These are phyloP conservation scores for Gnatocerus cornutus DNA, from an alignment of 2,888 invertebrate genomes.

Conservation along the genomic window DNA sequence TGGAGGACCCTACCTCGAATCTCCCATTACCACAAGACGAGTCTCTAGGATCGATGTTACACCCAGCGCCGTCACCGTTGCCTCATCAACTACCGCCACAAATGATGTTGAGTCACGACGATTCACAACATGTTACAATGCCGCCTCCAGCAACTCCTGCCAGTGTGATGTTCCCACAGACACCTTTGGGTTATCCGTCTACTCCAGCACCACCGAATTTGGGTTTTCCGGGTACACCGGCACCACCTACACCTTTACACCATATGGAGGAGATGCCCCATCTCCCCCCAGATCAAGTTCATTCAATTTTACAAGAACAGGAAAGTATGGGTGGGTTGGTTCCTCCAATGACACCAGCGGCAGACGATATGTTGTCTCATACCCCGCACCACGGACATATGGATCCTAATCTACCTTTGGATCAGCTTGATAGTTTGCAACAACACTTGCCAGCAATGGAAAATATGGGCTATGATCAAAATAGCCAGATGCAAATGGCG, in stretches of 20 bases:
- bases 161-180: slow-evolving; percentile 68
- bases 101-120: slow-evolving; percentile 51
- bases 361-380: slow-evolving; percentile 63
- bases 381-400: slow-evolving; percentile 64
- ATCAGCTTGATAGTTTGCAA: slow-evolving; percentile 61
- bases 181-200: slow-evolving; percentile 63
- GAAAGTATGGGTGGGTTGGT: slow-evolving; percentile 63
- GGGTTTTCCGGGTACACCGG: slow-evolving; percentile 64
- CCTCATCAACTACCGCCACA: slow-evolving; percentile 56
- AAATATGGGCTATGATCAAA: slow-evolving; percentile 77
- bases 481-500: slow-evolving; percentile 73
- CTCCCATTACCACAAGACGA: slow-evolving; percentile 63
- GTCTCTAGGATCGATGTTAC: slow-evolving; percentile 63
- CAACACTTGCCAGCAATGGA: slow-evolving; percentile 73
- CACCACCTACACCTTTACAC: slow-evolving; percentile 68
- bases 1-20: slow-evolving; percentile 62
- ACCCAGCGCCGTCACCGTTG: slow-evolving; percentile 61
- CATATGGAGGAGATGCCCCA: slow-evolving; percentile 76
- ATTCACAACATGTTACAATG: slow-evolving; percentile 54
- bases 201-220: slow-evolving; percentile 50
- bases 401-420: slow-evolving; percentile 59
- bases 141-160: slow-evolving; percentile 72
- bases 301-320: slow-evolving; percentile 68
- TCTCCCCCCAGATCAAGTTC: slow-evolving; percentile 76
- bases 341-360: slow-evolving; percentile 67